Evolutionary conservation across 1,140 invertebrate species (phyloP), one percentile per base, ranked within the genome.

Genomic region (Leptinotarsa texana): DNA sequence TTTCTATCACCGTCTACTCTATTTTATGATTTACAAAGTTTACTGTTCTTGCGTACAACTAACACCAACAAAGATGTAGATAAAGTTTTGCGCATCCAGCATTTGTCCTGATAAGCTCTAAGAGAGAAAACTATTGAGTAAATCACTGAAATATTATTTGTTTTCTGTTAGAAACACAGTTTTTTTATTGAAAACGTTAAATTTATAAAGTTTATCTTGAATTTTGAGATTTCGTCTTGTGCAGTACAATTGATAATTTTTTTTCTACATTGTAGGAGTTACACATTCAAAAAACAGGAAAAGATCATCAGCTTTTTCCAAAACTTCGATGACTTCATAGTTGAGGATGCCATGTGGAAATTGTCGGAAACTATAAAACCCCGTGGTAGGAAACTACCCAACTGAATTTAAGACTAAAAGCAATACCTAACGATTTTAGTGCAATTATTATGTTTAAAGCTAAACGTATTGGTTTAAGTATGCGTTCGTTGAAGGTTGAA

Each of bases 331-430:
- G 93, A 98, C 85, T 95, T 93, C 84, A 89, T 98, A 76, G 94
- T 92, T 85, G 98, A 99, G 88, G 97, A 99, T 84, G 93, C 95
- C 63, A 95, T 99, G 92, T 99, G 97, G 97, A 95, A 97, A 85
- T 94, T 98, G 79, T 99, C 97, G 1, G 95, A 99, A 85, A 92
- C 90, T 73, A 97, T 99, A 75, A 98, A 98, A 88, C 97, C 98
- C 6, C 89, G 96, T 73, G 94, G 90, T 63, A 89, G 88, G 74
- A 90, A 89, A 79, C 77, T 85, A 13, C 75, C 78, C 49, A 77
- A 78, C 74, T 80, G 67, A 78, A 61, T 51, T 57, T 57, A 61
- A 61, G 69, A 70, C 21, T 71, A 57, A 21, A 75, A 78, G 76
- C 78, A 77, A 79, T 79, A 77, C 47, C 57, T 75, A 75, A 77